Evolutionary conservation across 2,113 vertebrate genomes (phyloP), one percentile per base, ranked within the genome.

Genomic region (Pomatorhinus ruficollis): DNA sequence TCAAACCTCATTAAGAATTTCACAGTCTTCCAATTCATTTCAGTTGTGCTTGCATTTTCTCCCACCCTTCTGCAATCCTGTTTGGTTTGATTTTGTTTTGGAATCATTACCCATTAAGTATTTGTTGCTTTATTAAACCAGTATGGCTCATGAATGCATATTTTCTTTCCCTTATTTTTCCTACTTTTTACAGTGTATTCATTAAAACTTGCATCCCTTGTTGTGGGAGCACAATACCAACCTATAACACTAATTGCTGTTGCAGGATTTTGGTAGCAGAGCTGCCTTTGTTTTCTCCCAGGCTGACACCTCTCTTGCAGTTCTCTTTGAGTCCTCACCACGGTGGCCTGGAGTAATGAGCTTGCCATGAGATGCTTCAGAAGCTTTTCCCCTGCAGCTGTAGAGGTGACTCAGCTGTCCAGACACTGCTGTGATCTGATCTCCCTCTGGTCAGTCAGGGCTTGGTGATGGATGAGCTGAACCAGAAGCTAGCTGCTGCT

Each of bases 1-100:
- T 85, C 82, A 63, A 59, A 83, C 19, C 12, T 42, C 81, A 71
- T 90, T 50, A 79, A 42, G 37, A 89, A 70, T 94, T 85, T 69
- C 78, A 81, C n/a, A 54, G 45, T 17, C 9, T 5, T 53, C 27
- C 25, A 14, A 33, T 30, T 88, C 0, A 0, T 70, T 90, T 69
- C 42, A 30, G 19, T 39, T 54, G 39, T 2, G 2, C 5, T 84
- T 54, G 14, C 5, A 4, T 74, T 90, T 88, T 80, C 50, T 85
- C 23, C 27, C 5, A 10, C 22, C 19, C 69, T 78, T 52, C 56
- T 50, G 12, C 35, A 25, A 52, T 64, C 12, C 33, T 83, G 11
- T 60, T 64, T 64, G 10, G 17, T 40, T 66, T 76, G 22, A 18
- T 61, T 91, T 77, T 35, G 17, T 56, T 84, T 87, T 49, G 25